phyloP scores from a whole-genome alignment of 2,113 vertebrate species.

The Brienomyrus longianalis region DNA sequence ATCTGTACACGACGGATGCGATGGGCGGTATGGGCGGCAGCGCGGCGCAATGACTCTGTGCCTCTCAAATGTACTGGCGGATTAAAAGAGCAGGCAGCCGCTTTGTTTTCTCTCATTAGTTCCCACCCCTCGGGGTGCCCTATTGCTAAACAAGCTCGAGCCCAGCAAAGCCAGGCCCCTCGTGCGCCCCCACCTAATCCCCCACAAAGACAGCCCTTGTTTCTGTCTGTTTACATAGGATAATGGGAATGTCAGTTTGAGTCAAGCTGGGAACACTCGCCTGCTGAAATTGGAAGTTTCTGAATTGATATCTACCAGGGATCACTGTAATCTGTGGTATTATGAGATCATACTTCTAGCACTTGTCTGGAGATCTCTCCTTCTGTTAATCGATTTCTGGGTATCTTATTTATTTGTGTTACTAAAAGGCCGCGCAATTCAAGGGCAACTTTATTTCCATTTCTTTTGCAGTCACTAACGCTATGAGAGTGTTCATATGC shows the following conservation, averaged over 20 bases:
- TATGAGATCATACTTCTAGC: background rate
- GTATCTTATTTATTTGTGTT: background rate
- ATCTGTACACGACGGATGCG: background rate
- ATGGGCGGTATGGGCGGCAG: background rate
- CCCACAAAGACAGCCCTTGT: conserved; percentile 22
- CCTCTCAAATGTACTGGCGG: conserved; percentile 19
- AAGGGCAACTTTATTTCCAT: background rate
- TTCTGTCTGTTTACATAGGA: conserved; percentile 33
- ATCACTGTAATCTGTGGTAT: background rate
- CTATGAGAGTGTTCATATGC: background rate
- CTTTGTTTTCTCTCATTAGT: conserved; percentile 34
- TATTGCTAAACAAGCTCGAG: conserved; percentile 32
- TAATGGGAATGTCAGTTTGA: conserved; percentile 25
- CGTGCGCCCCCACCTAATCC: conserved; percentile 27
- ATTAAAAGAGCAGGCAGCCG: conserved; percentile 31
- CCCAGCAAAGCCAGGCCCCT: conserved; percentile 3
- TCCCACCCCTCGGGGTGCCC: conserved; percentile 15
- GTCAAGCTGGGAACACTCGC: background rate
- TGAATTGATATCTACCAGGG: conserved; percentile 3
- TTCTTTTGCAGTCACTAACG: background rate
- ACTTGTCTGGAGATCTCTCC: background rate
- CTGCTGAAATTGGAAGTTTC: background rate
- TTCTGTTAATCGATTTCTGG: background rate
- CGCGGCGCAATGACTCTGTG: background rate
- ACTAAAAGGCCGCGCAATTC: background rate